Evolutionary conservation across 2,113 vertebrate genomes (phyloP), one percentile per base, ranked within the genome.

Genomic region (Podocnemis expansa): DNA sequence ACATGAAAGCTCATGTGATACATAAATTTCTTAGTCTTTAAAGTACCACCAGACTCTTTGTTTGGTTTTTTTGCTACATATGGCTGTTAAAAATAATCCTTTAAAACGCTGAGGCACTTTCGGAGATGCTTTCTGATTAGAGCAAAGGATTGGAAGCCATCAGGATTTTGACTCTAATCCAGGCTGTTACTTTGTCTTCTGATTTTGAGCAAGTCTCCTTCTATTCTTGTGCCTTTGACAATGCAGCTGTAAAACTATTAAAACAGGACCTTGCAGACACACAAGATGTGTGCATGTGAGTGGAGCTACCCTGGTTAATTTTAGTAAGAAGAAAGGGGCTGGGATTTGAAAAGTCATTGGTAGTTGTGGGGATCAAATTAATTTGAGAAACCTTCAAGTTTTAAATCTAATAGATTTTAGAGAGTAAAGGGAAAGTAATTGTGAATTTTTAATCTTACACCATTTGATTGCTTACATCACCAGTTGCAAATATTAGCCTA

Each of bases 171-270:
- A 54, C 27, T 0, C n/a, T 8, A 14, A 47, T 89, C 89, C 80
- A 45, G 41, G 22, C 21, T 25, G 75, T 10, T 11, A 2, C 49
- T 79, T 7, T 47, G 63, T 83, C 70, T 47, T 0, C 10, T 34
- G 52, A 19, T 1, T 38, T 0, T 0, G 1, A n/a, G 54, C 6
- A 16, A 31, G 0, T 80, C 87, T 88, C 0, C 1, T 41, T 88
- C 85, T 29, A n/a, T 87, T 49, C n/a, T 4, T 11, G 8, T 29
- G 29, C 80, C 16, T 78, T 80, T 60, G 7, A 3, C 67, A 73
- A 76, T 2, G 0, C 13, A 52, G 82, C 63, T 89, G 56, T 75
- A 3, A 3, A 49, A 25, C 1, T 19, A 34, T 67, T 84, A 31
- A 31, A 89, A n/a, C 2, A n/a, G 8, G 45, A 87, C 75, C 58